phyloP scores from a whole-genome alignment of 2,888 invertebrate species.

The Amphipyra tragopoginis region DNA sequence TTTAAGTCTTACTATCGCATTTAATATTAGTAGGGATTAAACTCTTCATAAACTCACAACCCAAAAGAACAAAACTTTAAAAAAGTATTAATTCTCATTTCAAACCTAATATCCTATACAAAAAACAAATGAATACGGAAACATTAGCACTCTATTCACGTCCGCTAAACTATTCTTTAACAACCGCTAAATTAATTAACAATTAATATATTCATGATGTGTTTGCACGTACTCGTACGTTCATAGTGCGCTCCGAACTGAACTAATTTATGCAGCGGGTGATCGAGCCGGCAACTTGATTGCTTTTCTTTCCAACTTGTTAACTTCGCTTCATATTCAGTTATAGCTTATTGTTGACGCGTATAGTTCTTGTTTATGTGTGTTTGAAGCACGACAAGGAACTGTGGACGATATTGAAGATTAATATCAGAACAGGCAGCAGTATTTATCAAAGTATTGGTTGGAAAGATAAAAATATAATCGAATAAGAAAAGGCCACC shows the following conservation, averaged over 20 bases:
- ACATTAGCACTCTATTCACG: slow-evolving; percentile 41
- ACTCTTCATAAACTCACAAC: too few relatives aligned
- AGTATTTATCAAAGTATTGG: too few relatives aligned
- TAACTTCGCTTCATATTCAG: slow-evolving; percentile 55
- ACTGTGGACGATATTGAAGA: slow-evolving; percentile 5
- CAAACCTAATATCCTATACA: neutral
- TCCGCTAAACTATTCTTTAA: slow-evolving; percentile 47
- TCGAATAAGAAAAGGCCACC: too few relatives aligned
- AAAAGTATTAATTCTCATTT: too few relatives aligned
- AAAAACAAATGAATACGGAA: slow-evolving; percentile 26
- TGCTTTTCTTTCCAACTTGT: slow-evolving; percentile 71
- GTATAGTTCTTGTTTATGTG: slow-evolving; percentile 37
- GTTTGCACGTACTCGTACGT: slow-evolving; percentile 44
- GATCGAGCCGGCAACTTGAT: slow-evolving; percentile 64
- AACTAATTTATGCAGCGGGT: slow-evolving; percentile 72
- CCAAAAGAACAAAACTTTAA: too few relatives aligned
- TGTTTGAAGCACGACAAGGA: slow-evolving; percentile 15
- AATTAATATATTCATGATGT: slow-evolving; percentile 61
- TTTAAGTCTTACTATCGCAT: too few relatives aligned
- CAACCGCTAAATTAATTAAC: slow-evolving; percentile 54
- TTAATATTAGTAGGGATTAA: too few relatives aligned
- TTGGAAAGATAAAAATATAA: too few relatives aligned
- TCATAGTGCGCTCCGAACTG: slow-evolving; percentile 53
- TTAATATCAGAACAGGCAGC: slow-evolving; percentile 5
- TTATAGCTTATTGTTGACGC: slow-evolving; percentile 34